Evolutionary conservation across 2,797 vertebrate species (phyloP).

Genomic region (Gila robusta): DNA sequence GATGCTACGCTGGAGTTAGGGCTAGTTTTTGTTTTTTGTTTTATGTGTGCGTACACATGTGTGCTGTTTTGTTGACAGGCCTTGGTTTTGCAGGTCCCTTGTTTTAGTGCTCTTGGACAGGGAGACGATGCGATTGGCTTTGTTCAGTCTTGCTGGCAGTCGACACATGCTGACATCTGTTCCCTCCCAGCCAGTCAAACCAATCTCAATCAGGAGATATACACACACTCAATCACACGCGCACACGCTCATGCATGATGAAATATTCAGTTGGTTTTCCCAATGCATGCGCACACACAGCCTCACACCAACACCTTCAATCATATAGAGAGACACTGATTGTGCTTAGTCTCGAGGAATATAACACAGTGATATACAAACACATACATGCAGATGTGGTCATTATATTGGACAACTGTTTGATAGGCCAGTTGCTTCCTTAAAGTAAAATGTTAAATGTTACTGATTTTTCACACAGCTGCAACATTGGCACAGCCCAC

Average conservation of each 20-base stretch:
- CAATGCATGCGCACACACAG: conserved; percentile 50
- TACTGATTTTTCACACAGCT: conserved; percentile 38
- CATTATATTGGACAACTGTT: neutral
- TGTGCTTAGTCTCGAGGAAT: neutral
- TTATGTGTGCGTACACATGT: conserved; percentile 45
- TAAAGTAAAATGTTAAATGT: conserved; percentile 66
- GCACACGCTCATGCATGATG: conserved; percentile 50
- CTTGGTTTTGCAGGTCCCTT: conserved; percentile 81
- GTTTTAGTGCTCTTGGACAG: conserved; percentile 85
- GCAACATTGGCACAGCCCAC: conserved; percentile 62
- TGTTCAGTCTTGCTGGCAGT: conserved; percentile 92
- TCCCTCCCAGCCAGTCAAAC: conserved; percentile 94
- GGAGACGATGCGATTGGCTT: conserved; percentile 91
- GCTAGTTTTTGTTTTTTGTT: neutral
- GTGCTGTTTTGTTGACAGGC: conserved; percentile 74
- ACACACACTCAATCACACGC: conserved; percentile 69
- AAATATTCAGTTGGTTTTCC: conserved; percentile 45
- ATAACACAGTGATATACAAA: conserved; percentile 50
- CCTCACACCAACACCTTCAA: conserved; percentile 54
- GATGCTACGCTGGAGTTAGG: neutral
- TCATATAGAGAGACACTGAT: conserved; percentile 48
- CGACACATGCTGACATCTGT: conserved; percentile 93
- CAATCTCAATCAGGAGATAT: conserved; percentile 91
- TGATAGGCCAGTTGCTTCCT: conserved; percentile 59
- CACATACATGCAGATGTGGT: conserved; percentile 51